Evolutionary conservation across 2,888 invertebrate species (phyloP), one percentile per base, ranked within the genome.

Genomic region (Caenorhabditis afra): DNA sequence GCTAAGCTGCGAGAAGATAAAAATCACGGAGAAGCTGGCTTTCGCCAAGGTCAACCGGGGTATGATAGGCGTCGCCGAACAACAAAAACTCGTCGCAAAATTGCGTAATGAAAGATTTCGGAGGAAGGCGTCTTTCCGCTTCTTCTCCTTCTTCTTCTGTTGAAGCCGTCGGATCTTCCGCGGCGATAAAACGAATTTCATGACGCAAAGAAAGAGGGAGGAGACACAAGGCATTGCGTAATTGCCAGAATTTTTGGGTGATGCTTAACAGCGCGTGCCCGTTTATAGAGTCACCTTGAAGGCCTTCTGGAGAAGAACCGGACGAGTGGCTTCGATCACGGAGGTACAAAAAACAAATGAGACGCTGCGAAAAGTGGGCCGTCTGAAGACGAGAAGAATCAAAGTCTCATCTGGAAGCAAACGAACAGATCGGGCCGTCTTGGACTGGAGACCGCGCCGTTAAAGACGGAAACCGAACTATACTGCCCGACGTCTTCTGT

Each of bases 21-120:
- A 71, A 64, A 71, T 71, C 55, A 64, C 29, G 71, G 71, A 62
- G 59, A 71, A 71, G 62, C 71, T 61, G 41, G 71, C 55, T 71
- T 61, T 45, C 55, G 55, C 62, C 71, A 71, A 71, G 71, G 71
- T 71, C 71, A 71, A 29, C 62, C n/a, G 41, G 57, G 71, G 71
- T 71, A 71, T 71, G 71, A 71, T 71, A 71, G 71, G 71, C 71
- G 71, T 71, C 71, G 57, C 44, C 47, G 61, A 71, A 64, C 55
- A 64, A 62, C 70, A 47, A 49, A 71, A 71, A 71, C 71, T 71
- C 62, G 71, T 64, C 71, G 62, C 57, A 47, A 71, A 71, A 71
- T 64, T 71, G 64, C 71, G 62, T 71, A 71, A 71, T 71, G 71
- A 62, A 62, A 57, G 64, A 71, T 71, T 71, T 71, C 64, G 71